Evolutionary conservation across 1,140 invertebrate genomes (phyloP), one percentile per base, ranked within the genome.

Genomic region (Bilobella aurantiaca): DNA sequence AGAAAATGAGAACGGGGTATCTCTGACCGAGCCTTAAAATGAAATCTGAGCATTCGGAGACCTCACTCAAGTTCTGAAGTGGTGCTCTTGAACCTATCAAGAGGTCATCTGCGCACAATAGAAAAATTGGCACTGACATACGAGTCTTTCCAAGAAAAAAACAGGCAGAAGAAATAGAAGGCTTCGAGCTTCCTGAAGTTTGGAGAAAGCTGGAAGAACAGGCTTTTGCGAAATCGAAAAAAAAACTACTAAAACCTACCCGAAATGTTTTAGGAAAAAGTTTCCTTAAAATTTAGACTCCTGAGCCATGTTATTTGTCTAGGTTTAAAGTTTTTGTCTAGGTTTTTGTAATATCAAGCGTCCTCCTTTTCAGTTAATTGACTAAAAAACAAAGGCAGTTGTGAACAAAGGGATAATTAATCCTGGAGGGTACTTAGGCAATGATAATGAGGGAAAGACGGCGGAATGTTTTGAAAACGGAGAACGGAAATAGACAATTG

Each of bases 101-200:
- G 69, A 68, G 69, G 66, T 70, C 69, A 67, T 66, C 65, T 67
- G 62, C 21, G 62, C 65, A 69, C 68, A 70, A 70, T 65, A 64
- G 63, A 69, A 49, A 67, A 42, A 56, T 70, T 70, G 69, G 69
- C 69, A 67, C 46, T 70, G 69, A 70, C 69, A 67, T 65, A 70
- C 64, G 69, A 70, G 62, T 63, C 62, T 46, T 16, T 58, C 57
- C 23, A 12, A 14, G 57, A 53, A 53, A 53, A 16, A 18, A 23
- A 53, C 14, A 53, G n/a, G n/a, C n/a, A n/a, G n/a, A n/a, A n/a
- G n/a, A n/a, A n/a, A n/a, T n/a, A n/a, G n/a, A n/a, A n/a, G n/a
- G n/a, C n/a, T n/a, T n/a, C n/a, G n/a, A n/a, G n/a, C n/a, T n/a
- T n/a, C n/a, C n/a, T n/a, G n/a, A n/a, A n/a, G n/a, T n/a, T n/a